Base-by-base conservation (phyloP, 53 echinoderm and acorn worm genomes). In the Echinometra lucunter region DNA sequence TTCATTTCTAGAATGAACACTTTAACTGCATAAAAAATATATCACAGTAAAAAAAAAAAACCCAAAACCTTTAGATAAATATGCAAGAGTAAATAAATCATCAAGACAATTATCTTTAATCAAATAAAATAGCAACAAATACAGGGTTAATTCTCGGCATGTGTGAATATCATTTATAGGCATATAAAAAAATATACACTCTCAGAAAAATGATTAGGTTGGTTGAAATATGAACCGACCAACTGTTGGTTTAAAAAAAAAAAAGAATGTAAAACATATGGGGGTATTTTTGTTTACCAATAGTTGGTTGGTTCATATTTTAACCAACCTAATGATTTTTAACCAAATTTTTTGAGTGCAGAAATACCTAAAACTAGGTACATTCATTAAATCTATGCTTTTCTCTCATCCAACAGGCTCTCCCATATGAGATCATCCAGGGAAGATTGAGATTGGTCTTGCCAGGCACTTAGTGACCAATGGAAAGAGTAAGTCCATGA, bases 311-410 rank as follows among this genome's bases (percentile, higher is more conserved):
- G n/a, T n/a, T n/a, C n/a, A n/a, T n/a, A n/a, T n/a, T n/a, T n/a
- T n/a, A n/a, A n/a, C n/a, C n/a, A n/a, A n/a, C n/a, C n/a, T n/a
- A n/a, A n/a, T n/a, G n/a, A n/a, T n/a, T n/a, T n/a, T n/a, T n/a
- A n/a, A n/a, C n/a, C n/a, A n/a, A n/a, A n/a, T n/a, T n/a, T n/a
- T n/a, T n/a, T n/a, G n/a, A n/a, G n/a, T n/a, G 0, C 32, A 15
- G 35, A 35, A 28, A 34, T 3, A 72, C n/a, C n/a, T n/a, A 72
- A 0, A 44, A 44, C 44, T 44, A 23, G 44, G 44, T 10, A 42
- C 27, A 49, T 53, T 49, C 85, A 49, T 85, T n/a, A 85, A 85
- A 85, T 85, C 85, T 47, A 13, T 85, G n/a, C 85, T 13, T 28
- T 37, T 42, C 44, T 40, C 45, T 44, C 21, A n/a, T n/a, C 74